Percentiles rank a stretch among this genome's conserved stretches.
Evolutionary conservation across 2,888 invertebrate genomes (phyloP).

Genomic region (Saturnia japonica): DNA sequence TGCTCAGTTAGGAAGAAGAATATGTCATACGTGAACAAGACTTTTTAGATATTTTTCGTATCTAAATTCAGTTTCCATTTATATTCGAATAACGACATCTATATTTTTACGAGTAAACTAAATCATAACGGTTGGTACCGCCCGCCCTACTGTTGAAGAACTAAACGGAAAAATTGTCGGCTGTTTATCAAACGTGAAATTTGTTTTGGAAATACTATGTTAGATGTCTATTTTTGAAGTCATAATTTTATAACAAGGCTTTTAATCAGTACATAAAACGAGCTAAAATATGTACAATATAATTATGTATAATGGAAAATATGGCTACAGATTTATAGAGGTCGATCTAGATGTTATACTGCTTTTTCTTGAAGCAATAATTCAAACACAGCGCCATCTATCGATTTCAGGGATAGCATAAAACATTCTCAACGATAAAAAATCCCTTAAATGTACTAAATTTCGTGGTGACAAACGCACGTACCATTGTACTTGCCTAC

Average conservation of each 20-base stretch:
- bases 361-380: no score
- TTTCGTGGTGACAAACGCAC: no score
- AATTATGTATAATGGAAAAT: neutral
- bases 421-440: no score
- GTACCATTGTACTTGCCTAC: no score
- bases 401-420: no score
- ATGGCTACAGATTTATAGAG: no score
- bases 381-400: no score
- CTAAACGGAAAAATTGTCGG: neutral
- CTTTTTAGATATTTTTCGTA: neutral
- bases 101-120: neutral
- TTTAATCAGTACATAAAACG: neutral
- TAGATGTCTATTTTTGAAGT: slow-evolving; percentile 16
- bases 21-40: neutral
- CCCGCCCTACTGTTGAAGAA: neutral
- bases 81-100: neutral
- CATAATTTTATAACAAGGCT: neutral
- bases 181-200: neutral
- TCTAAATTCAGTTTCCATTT: neutral
- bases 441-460: no score
- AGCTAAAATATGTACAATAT: neutral
- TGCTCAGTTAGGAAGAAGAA: no score
- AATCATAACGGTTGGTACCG: neutral
- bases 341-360: no score
- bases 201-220: neutral